Base-by-base conservation (phyloP, 2,797 vertebrate species). In the Schizothorax lantsangensis region DNA sequence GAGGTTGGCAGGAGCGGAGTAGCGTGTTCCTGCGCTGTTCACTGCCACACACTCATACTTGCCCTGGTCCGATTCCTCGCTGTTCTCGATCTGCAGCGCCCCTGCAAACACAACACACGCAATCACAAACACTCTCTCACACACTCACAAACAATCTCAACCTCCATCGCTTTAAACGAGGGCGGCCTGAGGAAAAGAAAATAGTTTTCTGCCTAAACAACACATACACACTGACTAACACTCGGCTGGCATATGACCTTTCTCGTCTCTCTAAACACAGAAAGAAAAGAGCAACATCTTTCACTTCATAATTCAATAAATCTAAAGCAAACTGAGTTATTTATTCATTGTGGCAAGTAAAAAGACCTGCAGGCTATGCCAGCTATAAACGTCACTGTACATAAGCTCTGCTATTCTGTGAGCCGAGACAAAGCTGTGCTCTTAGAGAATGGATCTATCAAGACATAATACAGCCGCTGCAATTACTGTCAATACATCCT, bases 1-100 rank as follows among this genome's bases (percentile, higher is more conserved):
- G 90, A 99, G 98, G 92, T 99, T 99, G 26, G 98, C 98, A 0
- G 98, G 98, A 86, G 98, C 96, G 0, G 98, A 99, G 94, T 98
- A 99, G 89, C 98, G 97, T 23, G 97, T 99, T 93, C 98, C 98
- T 1, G 97, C 97, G 0, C 96, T 97, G 97, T 99, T 99, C 91
- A 97, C 97, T 19, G 98, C 98, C 91, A 99, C 97, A 71, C 98
- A 99, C 92, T 99, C 98, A 0, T 99, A 99, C 95, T 99, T 99
- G 91, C 98, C 98, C 95, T 99, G 98, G 96, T 99, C 98, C 0
- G 97, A 97, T 91, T 99, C 98, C 91, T 99, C 97, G 0, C 98
- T 99, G 95, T 97, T 98, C 93, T 99, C 98, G 79, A 99, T 99
- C 93, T 99, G 98, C 86, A 99, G 95, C 9, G 98, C 98, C 92